Percentiles rank a stretch among this genome's conserved stretches.
These are phyloP conservation scores for Drosophila serrata DNA, from an alignment of 1,140 invertebrate genomes.

Conservation along the genomic window DNA sequence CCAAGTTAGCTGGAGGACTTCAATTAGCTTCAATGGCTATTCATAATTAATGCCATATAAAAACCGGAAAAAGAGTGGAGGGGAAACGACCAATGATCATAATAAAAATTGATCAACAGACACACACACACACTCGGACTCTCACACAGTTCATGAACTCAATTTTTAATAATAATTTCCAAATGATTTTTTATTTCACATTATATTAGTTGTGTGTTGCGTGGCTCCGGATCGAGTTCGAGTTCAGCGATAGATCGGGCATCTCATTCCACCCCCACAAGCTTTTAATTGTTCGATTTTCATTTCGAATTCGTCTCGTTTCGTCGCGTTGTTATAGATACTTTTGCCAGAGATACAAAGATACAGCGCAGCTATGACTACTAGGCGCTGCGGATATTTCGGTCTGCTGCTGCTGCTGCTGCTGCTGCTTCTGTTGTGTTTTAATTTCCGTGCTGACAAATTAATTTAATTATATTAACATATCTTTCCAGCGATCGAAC, in stretches of 20 bases:
- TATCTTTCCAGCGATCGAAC: slow-evolving; percentile 78
- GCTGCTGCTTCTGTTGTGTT: slow-evolving; percentile 51
- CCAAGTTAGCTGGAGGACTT: slow-evolving; percentile 53
- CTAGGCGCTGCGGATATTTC: slow-evolving; percentile 22
- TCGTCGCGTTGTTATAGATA: slow-evolving; percentile 59
- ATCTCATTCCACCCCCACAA: slow-evolving; percentile 32
- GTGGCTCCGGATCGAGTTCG: slow-evolving; percentile 41
- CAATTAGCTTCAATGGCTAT: slow-evolving; percentile 70
- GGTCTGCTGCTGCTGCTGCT: slow-evolving; percentile 9
- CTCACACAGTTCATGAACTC: slow-evolving; percentile 74
- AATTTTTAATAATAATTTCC: slow-evolving; percentile 83
- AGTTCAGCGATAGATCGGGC: slow-evolving; percentile 16
- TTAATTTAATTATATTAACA: slow-evolving; percentile 84
- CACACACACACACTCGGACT: not conserved
- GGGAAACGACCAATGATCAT: slow-evolving; percentile 64
- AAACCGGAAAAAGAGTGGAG: slow-evolving; percentile 64
- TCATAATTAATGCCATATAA: slow-evolving; percentile 72
- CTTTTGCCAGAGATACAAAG: slow-evolving; percentile 15
- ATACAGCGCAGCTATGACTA: slow-evolving; percentile 4
- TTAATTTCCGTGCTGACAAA: slow-evolving; percentile 83
- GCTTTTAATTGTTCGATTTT: slow-evolving; percentile 82
- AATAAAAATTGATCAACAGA: slow-evolving; percentile 79
- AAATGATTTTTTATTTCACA: slow-evolving; percentile 83
- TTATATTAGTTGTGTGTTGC: slow-evolving; percentile 67
- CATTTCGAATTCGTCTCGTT: slow-evolving; percentile 67